These are phyloP conservation scores for Temnothorax unifasciatus DNA, from an alignment of 2,888 invertebrate genomes.

Conservation along the genomic window DNA sequence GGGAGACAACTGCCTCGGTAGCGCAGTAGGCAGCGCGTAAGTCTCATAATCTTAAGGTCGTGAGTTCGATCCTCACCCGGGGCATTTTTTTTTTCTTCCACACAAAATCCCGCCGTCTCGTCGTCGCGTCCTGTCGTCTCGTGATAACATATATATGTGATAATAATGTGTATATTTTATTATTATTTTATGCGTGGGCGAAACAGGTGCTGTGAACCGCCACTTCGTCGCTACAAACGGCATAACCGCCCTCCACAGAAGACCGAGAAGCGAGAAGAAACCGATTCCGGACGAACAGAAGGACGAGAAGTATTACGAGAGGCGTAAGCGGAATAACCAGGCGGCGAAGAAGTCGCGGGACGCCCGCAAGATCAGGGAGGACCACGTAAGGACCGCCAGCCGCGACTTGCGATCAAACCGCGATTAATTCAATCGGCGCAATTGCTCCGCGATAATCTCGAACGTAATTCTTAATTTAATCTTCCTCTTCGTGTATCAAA, in stretches of 20 bases:
- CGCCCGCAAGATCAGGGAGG: conserved; percentile 94
- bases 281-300: conserved; percentile 95
- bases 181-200: not conserved
- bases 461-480: not conserved
- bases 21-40: conserved; percentile 85
- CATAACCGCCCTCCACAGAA: conserved; percentile 80
- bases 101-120: not conserved
- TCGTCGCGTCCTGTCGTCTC: not conserved
- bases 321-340: conserved; percentile 94
- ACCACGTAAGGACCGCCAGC: conserved; percentile 88
- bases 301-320: conserved; percentile 96
- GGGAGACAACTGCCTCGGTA: conserved; percentile 76
- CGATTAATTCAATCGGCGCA: not conserved
- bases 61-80: conserved; percentile 98
- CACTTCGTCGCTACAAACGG: conserved; percentile 71
- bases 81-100: conserved; percentile 87
- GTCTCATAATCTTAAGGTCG: conserved; percentile 90
- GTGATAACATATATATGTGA: not conserved
- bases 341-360: conserved; percentile 97
- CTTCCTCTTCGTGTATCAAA: not conserved
- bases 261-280: conserved; percentile 93
- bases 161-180: not conserved
- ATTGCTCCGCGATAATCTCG: not conserved
- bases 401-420: not conserved
- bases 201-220: conserved; percentile 66